Conservation (phyloP, 1,140 invertebrate genomes). For the Eumaeus atala region DNA sequence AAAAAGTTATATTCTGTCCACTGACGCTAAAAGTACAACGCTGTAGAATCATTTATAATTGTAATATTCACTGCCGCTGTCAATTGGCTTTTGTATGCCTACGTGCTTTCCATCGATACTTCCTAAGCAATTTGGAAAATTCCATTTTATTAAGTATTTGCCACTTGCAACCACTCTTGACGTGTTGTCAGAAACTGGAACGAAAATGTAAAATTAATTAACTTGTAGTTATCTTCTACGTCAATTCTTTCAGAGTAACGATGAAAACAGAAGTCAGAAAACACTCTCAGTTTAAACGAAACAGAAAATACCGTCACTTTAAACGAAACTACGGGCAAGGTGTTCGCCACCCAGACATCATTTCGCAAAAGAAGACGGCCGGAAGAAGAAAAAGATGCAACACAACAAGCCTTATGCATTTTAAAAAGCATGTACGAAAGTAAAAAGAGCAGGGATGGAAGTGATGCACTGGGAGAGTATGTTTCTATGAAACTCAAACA, state of each 20-base stretch:
- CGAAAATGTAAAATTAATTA: constrained; percentile 29
- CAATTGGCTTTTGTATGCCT: constrained; percentile 12
- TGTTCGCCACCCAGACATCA: constrained; percentile 26
- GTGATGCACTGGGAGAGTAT: no score
- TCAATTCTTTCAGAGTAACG: constrained; percentile 30
- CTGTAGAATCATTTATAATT: constrained; percentile 14
- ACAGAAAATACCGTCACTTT: no score
- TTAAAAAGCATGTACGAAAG: constrained; percentile 26
- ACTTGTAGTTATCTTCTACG: constrained; percentile 21
- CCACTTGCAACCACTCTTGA: constrained; percentile 25
- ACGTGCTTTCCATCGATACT: constrained; percentile 12
- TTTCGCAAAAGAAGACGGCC: no score
- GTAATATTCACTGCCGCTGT: constrained; percentile 10
- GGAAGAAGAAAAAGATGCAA: constrained; percentile 25
- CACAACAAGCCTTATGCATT: constrained; percentile 25
- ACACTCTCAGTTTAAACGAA: constrained; percentile 22
- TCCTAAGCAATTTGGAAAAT: constrained; percentile 12
- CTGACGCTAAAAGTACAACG: constrained; percentile 3
- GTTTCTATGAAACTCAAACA: constrained; percentile 28
- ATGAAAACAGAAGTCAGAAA: constrained; percentile 28
- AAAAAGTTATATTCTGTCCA: constrained; percentile 10
- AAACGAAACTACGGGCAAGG: constrained; percentile 23
- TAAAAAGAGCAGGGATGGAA: constrained; percentile 28
- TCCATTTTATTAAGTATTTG: constrained; percentile 23
- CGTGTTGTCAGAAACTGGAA: constrained; percentile 28